Percentiles rank a stretch among this genome's conserved stretches.
Conservation (phyloP, 2,113 vertebrate genomes). For the Lophura nycthemera region DNA sequence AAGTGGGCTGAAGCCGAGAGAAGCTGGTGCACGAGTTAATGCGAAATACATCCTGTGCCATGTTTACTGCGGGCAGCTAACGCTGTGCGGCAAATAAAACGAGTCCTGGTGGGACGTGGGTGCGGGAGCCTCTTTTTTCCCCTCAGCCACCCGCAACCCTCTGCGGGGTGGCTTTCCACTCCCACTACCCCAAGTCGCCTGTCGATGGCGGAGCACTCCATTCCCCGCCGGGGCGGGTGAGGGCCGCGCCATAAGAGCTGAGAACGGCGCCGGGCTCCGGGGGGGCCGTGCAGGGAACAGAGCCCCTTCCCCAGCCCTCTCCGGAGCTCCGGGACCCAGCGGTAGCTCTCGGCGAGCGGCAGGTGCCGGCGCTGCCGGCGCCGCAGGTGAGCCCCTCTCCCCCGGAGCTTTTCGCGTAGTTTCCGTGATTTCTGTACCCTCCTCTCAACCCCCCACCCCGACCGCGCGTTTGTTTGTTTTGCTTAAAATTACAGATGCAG, state of each 20-base stretch:
- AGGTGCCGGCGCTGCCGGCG: neutral
- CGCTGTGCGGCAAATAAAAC: conserved; percentile 45
- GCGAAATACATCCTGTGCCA: conserved; percentile 67
- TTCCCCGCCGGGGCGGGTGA: neutral
- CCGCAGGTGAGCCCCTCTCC: conserved; percentile 69
- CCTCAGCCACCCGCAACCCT: neutral
- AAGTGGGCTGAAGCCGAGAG: conserved; percentile 76
- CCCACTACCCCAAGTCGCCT: neutral
- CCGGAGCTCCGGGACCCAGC: neutral
- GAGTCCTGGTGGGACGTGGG: neutral
- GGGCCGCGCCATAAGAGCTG: neutral
- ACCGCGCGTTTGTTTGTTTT: conserved; percentile 78
- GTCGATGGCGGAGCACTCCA: neutral
- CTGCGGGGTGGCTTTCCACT: neutral
- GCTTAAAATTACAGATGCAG: conserved; percentile 83
- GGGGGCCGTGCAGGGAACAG: neutral
- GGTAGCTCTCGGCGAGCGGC: neutral
- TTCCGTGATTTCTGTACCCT: conserved; percentile 53
- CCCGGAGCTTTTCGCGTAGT: conserved; percentile 29
- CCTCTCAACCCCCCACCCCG: neutral
- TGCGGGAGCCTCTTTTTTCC: neutral
- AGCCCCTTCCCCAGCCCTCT: neutral
- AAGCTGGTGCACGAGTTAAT: conserved; percentile 80
- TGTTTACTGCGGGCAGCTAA: conserved; percentile 53
- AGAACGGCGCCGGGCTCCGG: too few relatives aligned